These are phyloP conservation scores for Scaptodrosophila lebanonensis DNA, from an alignment of 1,140 invertebrate species.

Conservation along the genomic window DNA sequence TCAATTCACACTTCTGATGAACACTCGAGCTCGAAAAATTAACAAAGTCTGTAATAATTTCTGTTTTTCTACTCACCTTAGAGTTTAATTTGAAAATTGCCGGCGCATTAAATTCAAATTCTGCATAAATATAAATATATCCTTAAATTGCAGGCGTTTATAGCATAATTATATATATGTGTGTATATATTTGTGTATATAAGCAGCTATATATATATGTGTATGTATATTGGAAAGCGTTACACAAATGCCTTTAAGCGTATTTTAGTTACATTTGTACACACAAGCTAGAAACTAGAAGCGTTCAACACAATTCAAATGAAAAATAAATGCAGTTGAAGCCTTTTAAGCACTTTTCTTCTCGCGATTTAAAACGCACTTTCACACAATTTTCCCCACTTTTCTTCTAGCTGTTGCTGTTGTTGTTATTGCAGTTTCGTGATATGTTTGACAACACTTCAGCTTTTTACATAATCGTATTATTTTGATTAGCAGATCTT, in stretches of 20 bases:
- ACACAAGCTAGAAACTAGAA: not conserved
- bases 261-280: too few species aligned
- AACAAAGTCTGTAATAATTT: too few species aligned
- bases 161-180: conserved; percentile 23
- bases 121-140: conserved; percentile 13
- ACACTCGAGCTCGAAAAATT: too few species aligned
- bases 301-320: conserved; percentile 11
- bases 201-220: conserved; percentile 2
- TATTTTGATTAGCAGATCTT: too few species aligned
- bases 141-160: conserved; percentile 15
- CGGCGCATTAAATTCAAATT: conserved; percentile 16
- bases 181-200: conserved; percentile 4
- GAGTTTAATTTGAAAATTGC: conserved; percentile 15
- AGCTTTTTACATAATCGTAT: too few species aligned
- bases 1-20: too few species aligned
- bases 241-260: not conserved
- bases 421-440: conserved; percentile 29
- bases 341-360: not conserved
- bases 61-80: conserved; percentile 18
- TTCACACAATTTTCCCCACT: not conserved
- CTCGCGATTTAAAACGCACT: not conserved
- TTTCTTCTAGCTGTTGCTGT: too few species aligned
- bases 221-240: conserved; percentile 8
- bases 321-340: conserved; percentile 31
- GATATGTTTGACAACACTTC: conserved; percentile 58